phyloP scores from a whole-genome alignment of 2,888 invertebrate species.

The Fragum whitleyi region DNA sequence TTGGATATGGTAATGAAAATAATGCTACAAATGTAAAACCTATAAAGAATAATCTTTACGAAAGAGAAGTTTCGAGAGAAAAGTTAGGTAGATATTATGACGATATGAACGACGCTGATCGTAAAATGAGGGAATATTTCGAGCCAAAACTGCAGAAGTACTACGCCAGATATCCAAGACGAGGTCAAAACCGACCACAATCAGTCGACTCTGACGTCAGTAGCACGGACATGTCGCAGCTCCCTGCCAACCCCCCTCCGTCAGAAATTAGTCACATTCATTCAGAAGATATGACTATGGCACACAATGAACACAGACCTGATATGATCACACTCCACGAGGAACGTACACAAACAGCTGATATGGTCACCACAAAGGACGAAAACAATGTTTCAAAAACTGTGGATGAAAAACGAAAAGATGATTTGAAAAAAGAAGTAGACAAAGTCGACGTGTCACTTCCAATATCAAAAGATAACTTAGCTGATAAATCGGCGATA shows the following conservation, averaged over 20 bases:
- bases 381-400: neutral
- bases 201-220: slow-evolving; percentile 46
- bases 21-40: slow-evolving; percentile 30
- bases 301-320: slow-evolving; percentile 30
- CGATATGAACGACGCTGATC: neutral
- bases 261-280: slow-evolving; percentile 56
- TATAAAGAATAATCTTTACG: slow-evolving; percentile 43
- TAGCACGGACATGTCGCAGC: slow-evolving; percentile 37
- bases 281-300: slow-evolving; percentile 43
- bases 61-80: neutral
- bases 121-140: slow-evolving; percentile 17
- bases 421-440: neutral
- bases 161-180: slow-evolving; percentile 16
- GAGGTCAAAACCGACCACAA: slow-evolving; percentile 26
- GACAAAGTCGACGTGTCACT: neutral
- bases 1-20: slow-evolving; percentile 25
- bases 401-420: neutral
- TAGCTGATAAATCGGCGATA: neutral
- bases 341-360: slow-evolving; percentile 36
- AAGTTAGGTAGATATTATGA: neutral
- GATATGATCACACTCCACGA: slow-evolving; percentile 55
- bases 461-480: neutral
- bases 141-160: slow-evolving; percentile 23
- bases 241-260: slow-evolving; percentile 57
- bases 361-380: neutral